Percentiles rank a stretch among this genome's conserved stretches.
phyloP scores from a whole-genome alignment of 2,797 vertebrate genomes.

The Chaetodon trifasciatus region DNA sequence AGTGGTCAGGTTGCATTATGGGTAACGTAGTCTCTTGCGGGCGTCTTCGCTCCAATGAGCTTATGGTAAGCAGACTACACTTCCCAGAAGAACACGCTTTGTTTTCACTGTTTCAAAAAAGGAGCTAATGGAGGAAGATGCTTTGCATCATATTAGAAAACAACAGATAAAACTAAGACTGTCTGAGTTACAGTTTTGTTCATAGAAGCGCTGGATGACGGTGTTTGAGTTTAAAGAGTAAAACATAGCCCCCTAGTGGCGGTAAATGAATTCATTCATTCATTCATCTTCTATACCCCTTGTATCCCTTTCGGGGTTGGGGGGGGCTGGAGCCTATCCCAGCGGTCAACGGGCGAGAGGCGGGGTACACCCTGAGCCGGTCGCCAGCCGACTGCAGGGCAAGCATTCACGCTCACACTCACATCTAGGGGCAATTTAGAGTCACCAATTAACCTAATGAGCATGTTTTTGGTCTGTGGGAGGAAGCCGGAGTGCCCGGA shows the following conservation, averaged over 20 bases:
- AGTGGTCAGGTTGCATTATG: constrained; percentile 31
- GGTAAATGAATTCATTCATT: neutral
- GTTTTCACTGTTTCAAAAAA: neutral
- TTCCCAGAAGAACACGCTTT: constrained; percentile 38
- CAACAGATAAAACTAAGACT: too few species aligned
- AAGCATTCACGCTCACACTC: too few species aligned
- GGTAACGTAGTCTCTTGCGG: constrained; percentile 71
- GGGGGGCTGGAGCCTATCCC: too few species aligned
- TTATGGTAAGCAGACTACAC: constrained; percentile 38
- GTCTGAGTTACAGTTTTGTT: neutral
- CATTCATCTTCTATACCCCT: too few species aligned
- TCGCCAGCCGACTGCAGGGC: too few species aligned
- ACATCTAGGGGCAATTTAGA: too few species aligned
- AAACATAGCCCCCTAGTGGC: constrained; percentile 74
- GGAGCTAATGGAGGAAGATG: neutral
- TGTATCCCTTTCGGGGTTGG: too few species aligned
- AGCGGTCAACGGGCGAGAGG: too few species aligned
- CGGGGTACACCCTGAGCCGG: too few species aligned
- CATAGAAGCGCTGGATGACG: neutral
- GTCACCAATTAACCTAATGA: too few species aligned
- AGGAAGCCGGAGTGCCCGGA: too few species aligned
- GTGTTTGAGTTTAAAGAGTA: constrained; percentile 27
- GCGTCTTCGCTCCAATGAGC: neutral
- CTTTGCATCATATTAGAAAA: neutral
- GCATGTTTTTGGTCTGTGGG: too few species aligned